Conservation (phyloP, 35 echinoderm and acorn worm genomes). For the Eucidaris tribuloides region DNA sequence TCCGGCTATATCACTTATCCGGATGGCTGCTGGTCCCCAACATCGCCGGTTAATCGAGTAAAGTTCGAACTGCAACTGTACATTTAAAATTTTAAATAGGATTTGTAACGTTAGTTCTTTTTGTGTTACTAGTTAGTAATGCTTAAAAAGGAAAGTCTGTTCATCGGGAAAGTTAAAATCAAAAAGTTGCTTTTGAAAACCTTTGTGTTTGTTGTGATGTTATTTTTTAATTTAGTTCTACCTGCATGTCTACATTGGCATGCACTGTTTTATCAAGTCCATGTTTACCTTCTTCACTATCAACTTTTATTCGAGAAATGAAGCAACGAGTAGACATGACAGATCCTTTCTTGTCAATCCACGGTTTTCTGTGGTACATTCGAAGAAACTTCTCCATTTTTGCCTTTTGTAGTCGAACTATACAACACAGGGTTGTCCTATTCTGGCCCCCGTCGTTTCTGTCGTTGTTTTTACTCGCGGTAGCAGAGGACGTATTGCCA, state of each 20-base stretch:
- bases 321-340: slow-evolving; percentile 52
- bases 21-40: too few relatives aligned
- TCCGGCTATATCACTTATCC: too few relatives aligned
- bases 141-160: background rate
- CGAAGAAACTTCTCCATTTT: slow-evolving; percentile 58
- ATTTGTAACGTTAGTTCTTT: too few relatives aligned
- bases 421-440: slow-evolving; percentile 74
- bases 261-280: too few relatives aligned
- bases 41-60: too few relatives aligned
- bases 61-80: too few relatives aligned
- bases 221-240: background rate
- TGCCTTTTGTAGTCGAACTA: slow-evolving; percentile 27
- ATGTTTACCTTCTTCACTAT: background rate
- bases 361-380: slow-evolving; percentile 78
- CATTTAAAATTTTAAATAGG: too few relatives aligned
- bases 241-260: too few relatives aligned
- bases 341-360: slow-evolving; percentile 64
- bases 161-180: background rate
- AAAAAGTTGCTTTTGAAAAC: background rate
- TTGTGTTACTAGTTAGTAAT: too few relatives aligned
- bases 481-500: background rate
- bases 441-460: background rate
- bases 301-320: slow-evolving; percentile 60
- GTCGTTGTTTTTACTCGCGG: background rate
- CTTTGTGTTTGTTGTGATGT: background rate